Evolutionary conservation across 2,797 vertebrate species (phyloP), one percentile per base, ranked within the genome.

Genomic region (Botia almorhae): DNA sequence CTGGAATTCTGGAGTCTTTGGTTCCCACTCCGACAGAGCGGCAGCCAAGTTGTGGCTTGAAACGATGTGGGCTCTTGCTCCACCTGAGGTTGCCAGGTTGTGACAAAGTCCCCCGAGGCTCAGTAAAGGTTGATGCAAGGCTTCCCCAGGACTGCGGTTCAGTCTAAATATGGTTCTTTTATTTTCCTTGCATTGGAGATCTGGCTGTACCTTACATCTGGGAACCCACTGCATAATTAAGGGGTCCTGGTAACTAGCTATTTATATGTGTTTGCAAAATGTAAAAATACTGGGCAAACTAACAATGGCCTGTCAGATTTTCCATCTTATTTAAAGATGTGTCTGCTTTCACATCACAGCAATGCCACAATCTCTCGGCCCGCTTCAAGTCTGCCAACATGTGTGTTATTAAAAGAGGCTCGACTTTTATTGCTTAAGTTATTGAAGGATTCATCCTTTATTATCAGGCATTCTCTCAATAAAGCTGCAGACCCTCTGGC

Each of bases 21-120:
- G 78, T 78, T 82, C 74, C 88, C 88, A 74, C 94, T 83, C 93
- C 90, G 95, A 93, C 94, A 91, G 90, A 94, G 94, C 91, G 94
- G 95, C 94, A 93, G 96, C 96, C 96, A 95, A 94, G 89, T 91
- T 93, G 91, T 87, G 93, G 95, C 93, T 95, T 94, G 93, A 95
- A 95, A 93, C 88, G 87, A 92, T 95, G 91, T 95, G 93, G 94
- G 92, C 94, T 94, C 92, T 81, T 78, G 93, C 93, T 94, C 94
- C 94, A 95, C 95, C 95, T 96, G 93, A 81, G 93, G 93, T 92
- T 95, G 95, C 95, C 96, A 96, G 95, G 95, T 95, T 95, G 93
- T 94, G 94, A 90, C 92, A 91, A 92, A 92, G 93, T 94, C 93
- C 93, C 94, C 93, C 87, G 85, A 95, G 94, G 93, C 91, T 83